A percentile compares a stretch with the other conserved stretches of the same genome.
These are phyloP conservation scores for Imbricaverruca yamaguchii DNA, from an alignment of 2,888 invertebrate genomes.

Conservation along the genomic window DNA sequence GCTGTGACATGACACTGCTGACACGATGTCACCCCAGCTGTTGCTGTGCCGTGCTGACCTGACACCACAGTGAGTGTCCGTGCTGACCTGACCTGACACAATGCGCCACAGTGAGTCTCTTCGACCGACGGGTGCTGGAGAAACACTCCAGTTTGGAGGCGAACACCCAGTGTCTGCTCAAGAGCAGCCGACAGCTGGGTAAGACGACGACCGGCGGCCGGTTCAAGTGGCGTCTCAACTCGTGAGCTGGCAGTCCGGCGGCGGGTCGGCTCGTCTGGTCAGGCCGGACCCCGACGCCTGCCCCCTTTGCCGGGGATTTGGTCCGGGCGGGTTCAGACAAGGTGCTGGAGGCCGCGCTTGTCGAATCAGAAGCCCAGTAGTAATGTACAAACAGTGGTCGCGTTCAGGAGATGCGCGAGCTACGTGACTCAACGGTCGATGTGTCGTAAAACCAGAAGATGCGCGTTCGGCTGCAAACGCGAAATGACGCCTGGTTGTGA, in stretches of 20 bases:
- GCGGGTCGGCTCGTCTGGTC: too few species aligned
- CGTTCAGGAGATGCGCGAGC: constrained; percentile 34
- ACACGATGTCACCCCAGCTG: constrained; percentile 9
- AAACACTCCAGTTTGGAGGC: constrained; percentile 37
- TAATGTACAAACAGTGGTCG: constrained; percentile 29
- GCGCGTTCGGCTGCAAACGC: constrained; percentile 31
- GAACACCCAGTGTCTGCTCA: constrained; percentile 35
- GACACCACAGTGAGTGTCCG: constrained; percentile 34
- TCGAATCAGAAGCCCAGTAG: too few species aligned
- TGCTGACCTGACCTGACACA: constrained; percentile 30
- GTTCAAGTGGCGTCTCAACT: neutral
- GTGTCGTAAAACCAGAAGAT: too few species aligned
- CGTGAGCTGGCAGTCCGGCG: neutral
- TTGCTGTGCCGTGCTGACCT: constrained; percentile 33
- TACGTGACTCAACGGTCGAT: too few species aligned
- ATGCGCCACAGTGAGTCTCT: constrained; percentile 37
- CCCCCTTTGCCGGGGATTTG: neutral
- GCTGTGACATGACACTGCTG: too few species aligned
- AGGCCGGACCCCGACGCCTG: neutral
- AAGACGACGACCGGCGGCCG: neutral
- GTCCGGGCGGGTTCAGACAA: too few species aligned
- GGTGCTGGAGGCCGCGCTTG: too few species aligned
- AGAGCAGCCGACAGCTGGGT: constrained; percentile 20
- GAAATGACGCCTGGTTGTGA: constrained; percentile 34
- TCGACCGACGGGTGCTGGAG: constrained; percentile 32